These are phyloP conservation scores for Neodontobutis hainanensis DNA, from an alignment of 2,113 vertebrate species.

Conservation along the genomic window DNA sequence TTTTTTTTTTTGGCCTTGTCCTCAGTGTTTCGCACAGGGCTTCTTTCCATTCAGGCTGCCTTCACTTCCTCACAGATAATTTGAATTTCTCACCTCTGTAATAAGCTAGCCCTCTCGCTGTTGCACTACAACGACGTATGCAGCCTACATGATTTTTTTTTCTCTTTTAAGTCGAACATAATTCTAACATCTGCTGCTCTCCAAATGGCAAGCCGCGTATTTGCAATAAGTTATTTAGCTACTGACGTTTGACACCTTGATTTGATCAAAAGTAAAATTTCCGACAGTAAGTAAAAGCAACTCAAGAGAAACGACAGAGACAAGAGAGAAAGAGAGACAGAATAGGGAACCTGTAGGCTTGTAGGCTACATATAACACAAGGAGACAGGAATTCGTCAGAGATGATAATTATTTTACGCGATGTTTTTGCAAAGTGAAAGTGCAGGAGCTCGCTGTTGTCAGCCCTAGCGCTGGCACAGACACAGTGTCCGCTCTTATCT, in stretches of 20 bases:
- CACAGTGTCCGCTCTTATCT: slow-evolving; percentile 31
- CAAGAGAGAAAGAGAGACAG: slow-evolving; percentile 25
- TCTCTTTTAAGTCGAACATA: neutral
- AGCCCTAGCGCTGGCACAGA: slow-evolving; percentile 13
- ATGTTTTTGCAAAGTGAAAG: slow-evolving; percentile 46
- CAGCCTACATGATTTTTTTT: neutral
- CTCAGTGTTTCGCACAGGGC: slow-evolving; percentile 47
- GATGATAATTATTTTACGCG: slow-evolving; percentile 17
- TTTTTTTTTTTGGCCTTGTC: slow-evolving; percentile 44
- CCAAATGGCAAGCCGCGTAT: no score
- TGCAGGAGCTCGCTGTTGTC: slow-evolving; percentile 28
- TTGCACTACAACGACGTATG: neutral
- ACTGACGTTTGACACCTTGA: neutral
- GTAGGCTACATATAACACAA: slow-evolving; percentile 29
- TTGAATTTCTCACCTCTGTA: neutral
- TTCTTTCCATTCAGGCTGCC: slow-evolving; percentile 49
- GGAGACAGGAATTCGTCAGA: slow-evolving; percentile 49
- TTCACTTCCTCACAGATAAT: slow-evolving; percentile 43
- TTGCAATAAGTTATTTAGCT: no score
- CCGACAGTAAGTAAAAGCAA: slow-evolving; percentile 60
- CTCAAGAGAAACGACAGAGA: slow-evolving; percentile 54
- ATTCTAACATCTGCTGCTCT: neutral
- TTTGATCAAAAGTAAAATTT: slow-evolving; percentile 8
- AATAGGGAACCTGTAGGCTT: slow-evolving; percentile 53
- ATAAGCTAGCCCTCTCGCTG: no score